Conservation (phyloP, 2,888 invertebrate genomes). For the Deilephila elpenor region DNA sequence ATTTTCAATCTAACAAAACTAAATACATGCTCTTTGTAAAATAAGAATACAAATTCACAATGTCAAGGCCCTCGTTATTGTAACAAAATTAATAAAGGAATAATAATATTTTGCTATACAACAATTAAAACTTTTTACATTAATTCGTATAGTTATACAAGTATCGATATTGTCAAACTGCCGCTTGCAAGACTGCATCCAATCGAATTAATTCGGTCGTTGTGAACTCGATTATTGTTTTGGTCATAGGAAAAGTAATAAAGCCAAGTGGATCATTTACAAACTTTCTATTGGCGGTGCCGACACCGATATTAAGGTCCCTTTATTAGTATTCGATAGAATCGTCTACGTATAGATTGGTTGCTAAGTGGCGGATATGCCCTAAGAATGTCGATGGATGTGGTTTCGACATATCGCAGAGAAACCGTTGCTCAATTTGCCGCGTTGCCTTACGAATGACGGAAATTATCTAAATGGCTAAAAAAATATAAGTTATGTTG, state of each 20-base stretch:
- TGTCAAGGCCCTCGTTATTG: not conserved
- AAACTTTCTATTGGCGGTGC: not conserved
- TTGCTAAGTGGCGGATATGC: not conserved
- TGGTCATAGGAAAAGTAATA: not conserved
- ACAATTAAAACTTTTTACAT: not conserved
- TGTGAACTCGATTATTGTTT: slow-evolving; percentile 4
- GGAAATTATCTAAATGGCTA: too few relatives aligned
- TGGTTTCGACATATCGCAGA: too few relatives aligned
- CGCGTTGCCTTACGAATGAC: too few relatives aligned
- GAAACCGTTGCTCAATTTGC: too few relatives aligned
- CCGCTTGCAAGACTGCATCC: not conserved
- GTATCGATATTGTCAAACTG: not conserved
- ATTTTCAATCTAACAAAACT: not conserved
- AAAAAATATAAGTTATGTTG: too few relatives aligned
- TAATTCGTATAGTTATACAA: not conserved
- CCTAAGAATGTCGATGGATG: too few relatives aligned
- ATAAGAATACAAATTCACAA: not conserved
- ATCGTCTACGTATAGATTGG: not conserved
- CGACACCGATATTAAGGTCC: not conserved
- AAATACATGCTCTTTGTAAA: not conserved
- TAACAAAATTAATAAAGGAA: not conserved
- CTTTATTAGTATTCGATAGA: not conserved
- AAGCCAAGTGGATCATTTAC: not conserved
- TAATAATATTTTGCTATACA: not conserved
- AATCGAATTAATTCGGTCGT: slow-evolving; percentile 11